phyloP scores from a whole-genome alignment of 1,140 invertebrate species.

The Drosophila arawakana region DNA sequence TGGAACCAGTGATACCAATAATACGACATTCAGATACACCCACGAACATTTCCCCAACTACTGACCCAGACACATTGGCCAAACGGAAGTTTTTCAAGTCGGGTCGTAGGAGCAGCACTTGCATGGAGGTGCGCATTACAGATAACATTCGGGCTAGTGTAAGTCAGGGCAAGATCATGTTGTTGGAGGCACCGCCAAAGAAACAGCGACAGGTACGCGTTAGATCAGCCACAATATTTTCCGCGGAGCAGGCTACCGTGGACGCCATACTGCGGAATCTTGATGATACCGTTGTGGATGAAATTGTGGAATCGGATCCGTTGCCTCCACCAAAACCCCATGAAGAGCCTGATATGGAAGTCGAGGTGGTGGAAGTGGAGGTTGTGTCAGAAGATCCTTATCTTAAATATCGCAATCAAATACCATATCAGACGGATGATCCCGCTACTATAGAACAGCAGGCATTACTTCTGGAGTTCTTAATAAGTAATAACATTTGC shows the following conservation, averaged over 20 bases:
- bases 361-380: background rate
- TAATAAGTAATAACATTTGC: constrained; percentile 78
- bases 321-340: background rate
- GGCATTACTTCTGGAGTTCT: constrained; percentile 69
- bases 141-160: constrained; percentile 74
- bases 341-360: background rate
- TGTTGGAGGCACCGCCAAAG: constrained; percentile 52
- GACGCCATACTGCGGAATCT: constrained; percentile 76
- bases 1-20: constrained; percentile 73
- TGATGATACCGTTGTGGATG: constrained; percentile 65
- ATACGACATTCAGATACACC: constrained; percentile 51
- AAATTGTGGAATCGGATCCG: constrained; percentile 56
- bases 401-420: constrained; percentile 56
- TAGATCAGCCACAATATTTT: constrained; percentile 68
- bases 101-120: constrained; percentile 57
- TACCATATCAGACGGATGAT: constrained; percentile 75
- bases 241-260: constrained; percentile 77
- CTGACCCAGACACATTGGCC: constrained; percentile 10
- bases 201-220: constrained; percentile 57
- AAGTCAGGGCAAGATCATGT: constrained; percentile 66
- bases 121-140: constrained; percentile 76
- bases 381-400: constrained; percentile 36
- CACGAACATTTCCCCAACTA: constrained; percentile 11
- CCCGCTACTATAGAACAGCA: constrained; percentile 69
- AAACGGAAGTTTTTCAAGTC: constrained; percentile 80